Base-by-base conservation (phyloP, 1,140 invertebrate genomes). In the Bombus picipes region DNA sequence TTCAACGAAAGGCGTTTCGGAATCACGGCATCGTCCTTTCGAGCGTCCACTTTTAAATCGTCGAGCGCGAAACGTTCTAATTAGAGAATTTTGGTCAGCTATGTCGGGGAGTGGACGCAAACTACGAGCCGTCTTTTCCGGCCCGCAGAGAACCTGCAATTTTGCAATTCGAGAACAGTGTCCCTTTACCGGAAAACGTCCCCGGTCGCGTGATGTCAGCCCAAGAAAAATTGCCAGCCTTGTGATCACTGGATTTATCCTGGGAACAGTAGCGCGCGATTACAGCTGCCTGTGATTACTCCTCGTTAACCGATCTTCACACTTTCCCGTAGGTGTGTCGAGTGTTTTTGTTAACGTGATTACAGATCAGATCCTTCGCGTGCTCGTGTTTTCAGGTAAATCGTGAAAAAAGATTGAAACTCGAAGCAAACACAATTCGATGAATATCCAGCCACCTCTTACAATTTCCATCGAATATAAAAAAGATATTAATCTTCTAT, bases 21-120 rank as follows among this genome's bases (percentile, higher is more conserved):
- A 87, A 88, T 79, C 65, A 76, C 39, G 59, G 57, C 62, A 71
- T 82, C 53, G 78, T 62, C 62, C 88, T 87, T 90, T 90, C 85
- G 86, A 89, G 84, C 47, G 34, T 8, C n/a, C 32, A 39, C 73
- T 90, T 77, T 83, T 80, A 73, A 89, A 89, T 87, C 65, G 85
- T 73, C 84, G n/a, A 89, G 74, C 73, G 73, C 53, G 80, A 76
- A 86, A 83, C 88, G 81, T 77, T 84, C 81, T 84, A 90, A 90
- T 90, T 90, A 90, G 70, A 86, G 83, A 86, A 83, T 76, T 83
- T 68, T 22, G 57, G 12, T 5, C 2, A 37, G 34, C 13, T 68
- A 78, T 4, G 18, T 53, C 32, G 41, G 70, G 70, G 87, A 73
- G 71, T 62, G 81, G 86, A 80, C 82, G 82, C 88, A 86, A 86